A percentile compares a stretch with the other conserved stretches of the same genome.
phyloP scores from a whole-genome alignment of 1,140 invertebrate genomes.

The Cepaea nemoralis region DNA sequence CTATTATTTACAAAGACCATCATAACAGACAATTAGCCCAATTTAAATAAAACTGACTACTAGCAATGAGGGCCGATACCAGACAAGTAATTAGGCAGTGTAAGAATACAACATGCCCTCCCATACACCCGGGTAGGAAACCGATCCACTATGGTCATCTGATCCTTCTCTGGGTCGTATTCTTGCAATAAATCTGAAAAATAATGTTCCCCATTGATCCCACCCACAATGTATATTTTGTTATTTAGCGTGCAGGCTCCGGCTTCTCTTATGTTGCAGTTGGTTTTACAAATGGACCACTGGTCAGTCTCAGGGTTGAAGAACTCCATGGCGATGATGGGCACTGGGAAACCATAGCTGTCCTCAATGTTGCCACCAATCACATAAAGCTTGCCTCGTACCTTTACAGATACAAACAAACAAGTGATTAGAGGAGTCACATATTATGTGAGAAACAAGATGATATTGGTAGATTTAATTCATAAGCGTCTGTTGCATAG shows the following conservation, averaged over 20 bases:
- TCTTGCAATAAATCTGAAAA: conserved; percentile 62
- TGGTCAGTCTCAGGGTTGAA: conserved; percentile 62
- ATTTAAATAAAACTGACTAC: no score
- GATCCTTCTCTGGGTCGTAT: conserved; percentile 59
- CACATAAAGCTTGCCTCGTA: conserved; percentile 61
- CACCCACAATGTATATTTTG: conserved; percentile 67
- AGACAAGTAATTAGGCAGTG: conserved; percentile 60
- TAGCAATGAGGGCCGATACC: conserved; percentile 16
- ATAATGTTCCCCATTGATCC: conserved; percentile 68
- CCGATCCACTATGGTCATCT: conserved; percentile 59
- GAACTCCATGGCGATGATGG: conserved; percentile 63
- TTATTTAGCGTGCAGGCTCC: conserved; percentile 63
- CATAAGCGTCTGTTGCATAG: no score
- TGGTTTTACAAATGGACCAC: conserved; percentile 64
- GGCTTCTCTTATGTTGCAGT: conserved; percentile 67
- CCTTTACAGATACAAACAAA: no score
- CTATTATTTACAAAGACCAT: no score
- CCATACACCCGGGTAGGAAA: conserved; percentile 65
- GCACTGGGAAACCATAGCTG: conserved; percentile 66
- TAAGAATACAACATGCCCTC: conserved; percentile 65
- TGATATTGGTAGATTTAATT: no score
- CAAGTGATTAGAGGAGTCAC: no score
- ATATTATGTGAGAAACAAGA: no score
- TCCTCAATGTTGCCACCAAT: conserved; percentile 69
- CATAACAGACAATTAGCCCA: no score